A percentile compares a stretch with the other conserved stretches of the same genome.
Evolutionary conservation across 2,797 vertebrate genomes (phyloP).

Genomic region (Crax fasciolata): DNA sequence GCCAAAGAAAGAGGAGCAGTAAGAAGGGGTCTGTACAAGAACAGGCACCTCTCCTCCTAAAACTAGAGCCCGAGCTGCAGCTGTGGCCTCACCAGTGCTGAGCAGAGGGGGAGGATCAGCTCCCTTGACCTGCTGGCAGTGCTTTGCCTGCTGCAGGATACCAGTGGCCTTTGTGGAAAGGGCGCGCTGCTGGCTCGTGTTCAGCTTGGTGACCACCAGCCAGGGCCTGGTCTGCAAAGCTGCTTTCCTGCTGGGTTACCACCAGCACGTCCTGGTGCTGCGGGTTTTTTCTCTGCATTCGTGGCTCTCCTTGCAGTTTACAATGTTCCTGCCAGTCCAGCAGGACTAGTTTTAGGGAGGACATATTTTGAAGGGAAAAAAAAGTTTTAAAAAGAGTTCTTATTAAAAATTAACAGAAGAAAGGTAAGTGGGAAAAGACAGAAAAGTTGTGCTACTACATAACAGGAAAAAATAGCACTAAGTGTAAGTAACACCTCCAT

Average conservation of each 20-base stretch:
- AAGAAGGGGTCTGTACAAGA: background rate
- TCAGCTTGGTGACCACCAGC: background rate
- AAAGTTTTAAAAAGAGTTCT: too few species aligned
- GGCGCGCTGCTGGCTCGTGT: background rate
- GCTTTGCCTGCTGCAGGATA: background rate
- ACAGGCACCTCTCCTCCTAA: background rate
- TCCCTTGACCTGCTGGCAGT: background rate
- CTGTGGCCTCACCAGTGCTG: background rate
- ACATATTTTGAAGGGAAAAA: background rate
- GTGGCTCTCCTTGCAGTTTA: background rate
- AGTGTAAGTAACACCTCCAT: background rate
- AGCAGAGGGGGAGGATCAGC: background rate
- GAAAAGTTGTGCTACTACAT: background rate
- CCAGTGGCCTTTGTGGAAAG: background rate
- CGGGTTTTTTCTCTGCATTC: background rate
- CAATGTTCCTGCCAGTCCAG: background rate
- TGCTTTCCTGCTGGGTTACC: background rate
- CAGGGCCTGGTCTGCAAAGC: background rate
- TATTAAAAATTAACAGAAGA: background rate
- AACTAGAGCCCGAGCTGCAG: background rate
- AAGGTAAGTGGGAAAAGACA: background rate
- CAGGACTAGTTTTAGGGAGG: background rate
- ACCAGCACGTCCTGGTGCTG: background rate
- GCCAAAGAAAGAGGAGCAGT: background rate
- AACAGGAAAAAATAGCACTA: background rate